Percentiles rank a stretch among this genome's conserved stretches.
Evolutionary conservation across 2,888 invertebrate genomes (phyloP).

Genomic region (Spodoptera picta): DNA sequence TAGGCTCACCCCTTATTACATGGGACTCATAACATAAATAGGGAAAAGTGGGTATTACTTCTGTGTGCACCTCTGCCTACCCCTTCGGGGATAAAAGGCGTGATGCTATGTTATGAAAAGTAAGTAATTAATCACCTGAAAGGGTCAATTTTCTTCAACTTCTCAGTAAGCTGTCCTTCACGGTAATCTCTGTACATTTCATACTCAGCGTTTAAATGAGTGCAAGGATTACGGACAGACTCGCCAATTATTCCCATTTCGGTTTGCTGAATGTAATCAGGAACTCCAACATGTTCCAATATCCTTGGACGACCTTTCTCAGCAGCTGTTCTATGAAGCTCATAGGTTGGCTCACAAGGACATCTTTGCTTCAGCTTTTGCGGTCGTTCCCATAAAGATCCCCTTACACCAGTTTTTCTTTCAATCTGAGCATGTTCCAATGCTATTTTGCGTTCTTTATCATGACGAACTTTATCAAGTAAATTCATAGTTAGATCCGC

Average conservation of each 20-base stretch:
- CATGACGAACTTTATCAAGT: conserved; percentile 68
- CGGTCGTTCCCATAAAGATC: conserved; percentile 73
- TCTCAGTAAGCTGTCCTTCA: conserved; percentile 66
- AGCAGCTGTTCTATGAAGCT: conserved; percentile 71
- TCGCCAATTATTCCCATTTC: conserved; percentile 75
- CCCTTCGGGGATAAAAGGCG: too few species aligned
- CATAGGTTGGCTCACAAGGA: conserved; percentile 74
- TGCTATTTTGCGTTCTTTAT: conserved; percentile 75
- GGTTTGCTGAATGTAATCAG: conserved; percentile 68
- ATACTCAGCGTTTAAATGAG: conserved; percentile 68
- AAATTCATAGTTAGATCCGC: conserved; percentile 79
- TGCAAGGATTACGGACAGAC: conserved; percentile 60
- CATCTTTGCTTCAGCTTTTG: conserved; percentile 71
- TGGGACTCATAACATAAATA: too few species aligned
- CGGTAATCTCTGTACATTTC: conserved; percentile 67
- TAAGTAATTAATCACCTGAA: conserved; percentile 64
- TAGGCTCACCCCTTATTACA: too few species aligned
- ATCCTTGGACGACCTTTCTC: conserved; percentile 72
- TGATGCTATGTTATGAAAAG: too few species aligned
- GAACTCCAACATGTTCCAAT: conserved; percentile 78
- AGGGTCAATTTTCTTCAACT: conserved; percentile 75
- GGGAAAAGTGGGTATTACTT: too few species aligned
- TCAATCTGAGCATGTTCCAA: conserved; percentile 77
- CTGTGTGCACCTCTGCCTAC: too few species aligned
- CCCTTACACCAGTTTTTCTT: conserved; percentile 67